Percentiles rank a stretch among this genome's conserved stretches.
Conservation (phyloP, 2,797 vertebrate genomes). For the Sternotherus odoratus region DNA sequence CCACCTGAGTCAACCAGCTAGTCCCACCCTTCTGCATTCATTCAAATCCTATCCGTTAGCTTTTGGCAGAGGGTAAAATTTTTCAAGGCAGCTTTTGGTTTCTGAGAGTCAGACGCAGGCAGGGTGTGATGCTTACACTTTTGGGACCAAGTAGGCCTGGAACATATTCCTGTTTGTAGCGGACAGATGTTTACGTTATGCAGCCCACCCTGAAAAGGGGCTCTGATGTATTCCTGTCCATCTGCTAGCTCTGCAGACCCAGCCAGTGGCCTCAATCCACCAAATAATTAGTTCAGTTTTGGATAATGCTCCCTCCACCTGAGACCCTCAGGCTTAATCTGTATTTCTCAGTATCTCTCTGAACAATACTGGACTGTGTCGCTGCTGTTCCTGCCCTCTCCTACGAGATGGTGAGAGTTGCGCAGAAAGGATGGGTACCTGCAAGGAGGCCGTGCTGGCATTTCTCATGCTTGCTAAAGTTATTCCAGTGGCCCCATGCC, state of each 20-base stretch:
- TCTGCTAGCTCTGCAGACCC: conserved; percentile 64
- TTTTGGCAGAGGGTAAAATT: conserved; percentile 6
- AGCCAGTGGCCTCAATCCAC: conserved; percentile 62
- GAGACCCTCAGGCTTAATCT: conserved; percentile 27
- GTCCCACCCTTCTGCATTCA: neutral
- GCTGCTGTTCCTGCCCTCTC: conserved; percentile 13
- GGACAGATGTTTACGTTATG: conserved; percentile 68
- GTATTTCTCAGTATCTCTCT: conserved; percentile 33
- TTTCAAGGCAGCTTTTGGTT: conserved; percentile 6
- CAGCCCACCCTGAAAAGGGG: conserved; percentile 41
- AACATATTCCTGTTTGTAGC: conserved; percentile 63
- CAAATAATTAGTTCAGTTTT: conserved; percentile 71
- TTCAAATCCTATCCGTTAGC: conserved; percentile 46
- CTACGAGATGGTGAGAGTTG: neutral
- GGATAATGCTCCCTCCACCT: conserved; percentile 47
- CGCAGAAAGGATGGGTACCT: neutral
- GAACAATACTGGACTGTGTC: neutral
- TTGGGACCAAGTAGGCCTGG: conserved; percentile 44
- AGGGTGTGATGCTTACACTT: conserved; percentile 33
- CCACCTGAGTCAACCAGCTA: neutral
- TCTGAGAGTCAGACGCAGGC: conserved; percentile 48
- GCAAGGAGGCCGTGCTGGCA: neutral
- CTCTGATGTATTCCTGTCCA: conserved; percentile 36
- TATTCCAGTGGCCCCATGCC: neutral
- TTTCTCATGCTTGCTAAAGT: neutral